Evolutionary conservation across 53 echinoderm and acorn worm genomes (phyloP).

Genomic region (Paelopatides confundens): DNA sequence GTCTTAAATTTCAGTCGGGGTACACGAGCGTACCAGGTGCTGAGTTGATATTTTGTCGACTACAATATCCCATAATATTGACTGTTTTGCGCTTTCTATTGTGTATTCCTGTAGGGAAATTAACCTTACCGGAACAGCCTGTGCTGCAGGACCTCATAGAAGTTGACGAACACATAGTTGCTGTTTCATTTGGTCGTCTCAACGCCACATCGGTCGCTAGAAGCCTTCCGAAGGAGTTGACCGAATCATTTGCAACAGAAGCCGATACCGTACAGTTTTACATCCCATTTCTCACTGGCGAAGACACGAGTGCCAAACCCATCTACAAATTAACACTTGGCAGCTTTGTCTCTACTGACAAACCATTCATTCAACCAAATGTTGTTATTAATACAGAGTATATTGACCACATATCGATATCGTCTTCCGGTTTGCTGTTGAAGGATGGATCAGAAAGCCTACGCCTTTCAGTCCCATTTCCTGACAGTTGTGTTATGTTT

Average conservation of each 20-base stretch:
- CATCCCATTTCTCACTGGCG: not conserved
- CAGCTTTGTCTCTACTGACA: not conserved
- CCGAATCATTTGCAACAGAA: not conserved
- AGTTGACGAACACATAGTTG: not conserved
- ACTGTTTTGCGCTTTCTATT: too few relatives aligned
- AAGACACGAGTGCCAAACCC: not conserved
- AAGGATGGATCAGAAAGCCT: too few relatives aligned
- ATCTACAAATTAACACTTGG: not conserved
- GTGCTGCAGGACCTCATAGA: not conserved
- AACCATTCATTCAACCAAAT: not conserved
- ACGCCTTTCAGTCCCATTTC: too few relatives aligned
- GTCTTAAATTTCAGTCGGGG: too few relatives aligned
- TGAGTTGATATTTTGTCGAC: too few relatives aligned
- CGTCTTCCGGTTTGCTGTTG: not conserved
- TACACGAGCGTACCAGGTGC: too few relatives aligned
- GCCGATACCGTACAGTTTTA: not conserved
- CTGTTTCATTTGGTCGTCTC: not conserved
- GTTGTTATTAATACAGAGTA: not conserved
- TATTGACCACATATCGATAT: not conserved
- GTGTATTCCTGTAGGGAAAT: not conserved
- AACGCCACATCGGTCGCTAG: not conserved
- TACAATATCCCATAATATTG: too few relatives aligned
- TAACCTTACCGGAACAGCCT: not conserved
- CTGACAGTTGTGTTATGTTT: too few relatives aligned
- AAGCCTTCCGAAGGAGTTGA: not conserved